A percentile compares a stretch with the other conserved stretches of the same genome.
These are phyloP conservation scores for Teleogryllus oceanicus DNA, from an alignment of 2,888 invertebrate species.

Conservation along the genomic window DNA sequence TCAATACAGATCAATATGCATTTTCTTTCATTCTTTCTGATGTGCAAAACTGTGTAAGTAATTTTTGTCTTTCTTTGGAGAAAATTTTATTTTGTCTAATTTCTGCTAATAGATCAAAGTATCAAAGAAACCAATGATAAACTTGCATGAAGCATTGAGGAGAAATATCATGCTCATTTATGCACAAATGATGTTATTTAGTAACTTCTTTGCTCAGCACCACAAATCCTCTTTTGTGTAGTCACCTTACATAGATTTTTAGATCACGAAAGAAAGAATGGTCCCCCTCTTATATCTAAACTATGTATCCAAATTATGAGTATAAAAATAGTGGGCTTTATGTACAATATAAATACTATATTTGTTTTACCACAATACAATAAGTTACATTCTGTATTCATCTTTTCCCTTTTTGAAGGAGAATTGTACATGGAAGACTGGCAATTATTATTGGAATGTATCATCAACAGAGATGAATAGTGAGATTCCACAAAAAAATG, in stretches of 20 bases:
- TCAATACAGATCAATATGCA: too few relatives aligned
- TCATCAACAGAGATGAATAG: background rate
- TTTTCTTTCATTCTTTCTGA: too few relatives aligned
- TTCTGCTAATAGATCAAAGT: too few relatives aligned
- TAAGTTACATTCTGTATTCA: background rate
- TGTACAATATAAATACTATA: conserved; percentile 9
- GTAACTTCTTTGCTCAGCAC: too few relatives aligned
- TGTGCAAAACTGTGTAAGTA: too few relatives aligned
- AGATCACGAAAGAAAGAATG: background rate
- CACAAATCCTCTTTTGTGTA: background rate
- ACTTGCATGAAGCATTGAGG: too few relatives aligned
- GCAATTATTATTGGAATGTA: background rate
- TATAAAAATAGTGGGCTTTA: background rate
- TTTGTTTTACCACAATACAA: background rate
- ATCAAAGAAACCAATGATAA: too few relatives aligned
- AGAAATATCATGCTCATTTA: too few relatives aligned
- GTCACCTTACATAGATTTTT: conserved; percentile 9
- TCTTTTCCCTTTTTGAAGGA: background rate
- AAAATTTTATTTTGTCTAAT: too few relatives aligned
- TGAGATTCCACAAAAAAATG: background rate
- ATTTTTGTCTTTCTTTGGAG: too few relatives aligned
- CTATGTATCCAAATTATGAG: background rate
- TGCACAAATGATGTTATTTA: too few relatives aligned
- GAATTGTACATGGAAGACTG: conserved; percentile 18
- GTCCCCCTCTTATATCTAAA: background rate